A percentile compares a stretch with the other conserved stretches of the same genome.
Evolutionary conservation across 2,888 invertebrate species (phyloP).

Genomic region (Gastrophysa polygoni): DNA sequence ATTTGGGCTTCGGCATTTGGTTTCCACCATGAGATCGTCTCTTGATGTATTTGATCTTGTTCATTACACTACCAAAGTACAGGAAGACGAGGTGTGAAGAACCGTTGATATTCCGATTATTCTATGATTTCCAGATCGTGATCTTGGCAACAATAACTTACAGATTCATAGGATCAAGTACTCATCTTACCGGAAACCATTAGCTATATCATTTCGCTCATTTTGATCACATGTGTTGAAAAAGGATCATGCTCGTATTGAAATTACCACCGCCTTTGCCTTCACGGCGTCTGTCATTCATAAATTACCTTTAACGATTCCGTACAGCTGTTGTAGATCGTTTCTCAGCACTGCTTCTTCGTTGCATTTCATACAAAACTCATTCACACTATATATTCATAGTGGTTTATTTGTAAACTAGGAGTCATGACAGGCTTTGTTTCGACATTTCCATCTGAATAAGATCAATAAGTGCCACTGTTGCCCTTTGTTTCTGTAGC

Average conservation of each 20-base stretch:
- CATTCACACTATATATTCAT: constrained; percentile 43
- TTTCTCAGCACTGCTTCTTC: constrained; percentile 44
- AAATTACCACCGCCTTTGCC: constrained; percentile 59
- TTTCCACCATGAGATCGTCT: no score
- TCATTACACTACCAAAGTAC: no score
- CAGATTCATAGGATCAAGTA: no score
- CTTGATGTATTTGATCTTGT: no score
- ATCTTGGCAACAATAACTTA: no score
- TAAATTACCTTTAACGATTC: constrained; percentile 60
- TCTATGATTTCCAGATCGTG: no score
- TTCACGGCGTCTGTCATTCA: constrained; percentile 56
- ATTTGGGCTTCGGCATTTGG: no score
- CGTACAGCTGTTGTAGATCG: constrained; percentile 59
- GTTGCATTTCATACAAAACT: constrained; percentile 51
- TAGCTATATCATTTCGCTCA: background rate
- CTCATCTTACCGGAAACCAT: background rate
- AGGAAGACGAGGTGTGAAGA: no score
- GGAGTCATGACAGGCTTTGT: background rate
- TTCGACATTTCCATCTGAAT: background rate
- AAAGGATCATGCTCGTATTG: constrained; percentile 54
- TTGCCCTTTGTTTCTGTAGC: background rate
- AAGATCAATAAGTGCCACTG: background rate
- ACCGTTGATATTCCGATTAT: no score
- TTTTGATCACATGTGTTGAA: constrained; percentile 24
- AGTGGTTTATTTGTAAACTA: constrained; percentile 47